Evolutionary conservation across 2,888 invertebrate genomes (phyloP), one percentile per base, ranked within the genome.

Genomic region (Cataglyphis albicans): DNA sequence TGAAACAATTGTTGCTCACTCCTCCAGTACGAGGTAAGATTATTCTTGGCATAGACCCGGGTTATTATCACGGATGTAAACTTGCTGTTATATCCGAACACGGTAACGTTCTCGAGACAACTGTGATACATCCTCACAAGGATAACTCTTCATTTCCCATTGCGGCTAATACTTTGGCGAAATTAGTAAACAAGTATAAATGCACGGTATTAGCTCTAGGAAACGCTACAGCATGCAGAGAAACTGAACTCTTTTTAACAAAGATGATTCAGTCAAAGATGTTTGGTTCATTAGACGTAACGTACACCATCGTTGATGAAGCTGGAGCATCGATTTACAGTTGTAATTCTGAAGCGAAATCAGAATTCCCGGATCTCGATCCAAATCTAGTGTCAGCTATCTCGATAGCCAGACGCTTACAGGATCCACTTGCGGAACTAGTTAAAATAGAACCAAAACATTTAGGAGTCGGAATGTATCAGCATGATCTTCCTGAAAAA

Each of bases 391-490:
- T 98, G 57, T 95, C 96, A 84, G 94, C 95, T 91, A 96, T 98
- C 70, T 98, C 98, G 0, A 97, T 99, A 87, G 98, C 98, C 0
- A 96, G 99, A 91, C 96, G 99, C 91, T 95, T 99, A 0, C 97
- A 98, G 93, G 98, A 99, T 95, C 99, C 99, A 0, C 95, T 99
- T 83, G 97, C 97, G 61, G 99, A 99, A 94, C 96, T 98, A 84
- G 98, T 99, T 0, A 99, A 99, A 95, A 97, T 99, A 15, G 98
- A 99, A 85, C 98, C 99, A 0, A 97, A 98, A 91, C 98, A 98
- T 95, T 95, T 99, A 85, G 99, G 99, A 0, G 97, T 99, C 5
- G 99, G 99, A n/a, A 97, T 98, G 97, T 99, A 99, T 93, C 98
- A 99, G 95, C 98, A 98, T 92, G 99, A 99, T 93, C 95, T 99